Conservation (phyloP, 2,113 vertebrate species). For the Addax nasomaculatus region DNA sequence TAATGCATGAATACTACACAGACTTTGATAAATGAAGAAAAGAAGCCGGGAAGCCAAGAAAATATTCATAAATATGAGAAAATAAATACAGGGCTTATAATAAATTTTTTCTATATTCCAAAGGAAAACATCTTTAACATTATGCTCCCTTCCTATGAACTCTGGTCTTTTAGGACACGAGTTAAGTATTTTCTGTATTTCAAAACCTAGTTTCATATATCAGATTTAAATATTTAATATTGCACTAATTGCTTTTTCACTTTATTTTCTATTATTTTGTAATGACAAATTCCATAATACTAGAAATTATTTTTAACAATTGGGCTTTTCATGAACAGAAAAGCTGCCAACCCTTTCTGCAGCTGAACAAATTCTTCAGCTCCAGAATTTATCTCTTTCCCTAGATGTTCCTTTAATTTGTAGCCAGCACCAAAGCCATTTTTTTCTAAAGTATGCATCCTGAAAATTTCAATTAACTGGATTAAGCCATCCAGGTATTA, state of each 20-base stretch:
- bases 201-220: background rate
- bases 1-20: background rate
- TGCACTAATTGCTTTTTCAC: background rate
- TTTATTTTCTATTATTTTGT: background rate
- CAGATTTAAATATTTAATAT: background rate
- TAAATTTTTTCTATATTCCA: background rate
- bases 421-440: background rate
- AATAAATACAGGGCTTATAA: background rate
- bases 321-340: background rate
- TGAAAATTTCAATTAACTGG: background rate
- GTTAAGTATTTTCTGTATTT: background rate
- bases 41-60: background rate
- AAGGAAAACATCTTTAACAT: constrained; percentile 16
- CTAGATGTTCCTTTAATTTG: background rate
- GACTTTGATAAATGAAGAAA: background rate
- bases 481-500: background rate
- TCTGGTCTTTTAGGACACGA: background rate
- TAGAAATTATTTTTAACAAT: background rate
- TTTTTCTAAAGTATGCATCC: background rate
- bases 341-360: background rate
- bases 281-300: background rate
- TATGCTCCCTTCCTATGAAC: background rate
- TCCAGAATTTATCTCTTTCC: background rate
- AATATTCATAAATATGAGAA: background rate
- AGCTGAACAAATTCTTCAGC: background rate